Conservation (phyloP, 2,797 vertebrate species). For the Lithobates sylvaticus region DNA sequence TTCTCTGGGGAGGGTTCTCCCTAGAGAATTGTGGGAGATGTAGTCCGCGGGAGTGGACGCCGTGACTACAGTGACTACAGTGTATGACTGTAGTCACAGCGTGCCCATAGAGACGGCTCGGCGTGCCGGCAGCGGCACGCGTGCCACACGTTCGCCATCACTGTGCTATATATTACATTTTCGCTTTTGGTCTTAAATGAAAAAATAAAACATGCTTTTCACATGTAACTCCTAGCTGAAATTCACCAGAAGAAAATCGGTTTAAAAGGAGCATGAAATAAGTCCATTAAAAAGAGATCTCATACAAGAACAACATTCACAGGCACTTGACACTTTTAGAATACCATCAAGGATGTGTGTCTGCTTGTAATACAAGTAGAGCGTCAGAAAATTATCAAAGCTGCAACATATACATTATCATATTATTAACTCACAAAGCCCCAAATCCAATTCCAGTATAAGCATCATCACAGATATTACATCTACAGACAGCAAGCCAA, state of each 20-base stretch:
- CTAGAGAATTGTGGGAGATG: too few relatives aligned
- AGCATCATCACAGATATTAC: neutral
- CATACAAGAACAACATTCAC: neutral
- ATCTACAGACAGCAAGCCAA: neutral
- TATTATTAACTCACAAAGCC: neutral
- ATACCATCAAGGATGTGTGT: neutral
- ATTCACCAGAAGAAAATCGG: too few relatives aligned
- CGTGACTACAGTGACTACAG: too few relatives aligned
- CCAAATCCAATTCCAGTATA: neutral
- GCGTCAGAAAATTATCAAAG: neutral
- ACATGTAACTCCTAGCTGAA: too few relatives aligned
- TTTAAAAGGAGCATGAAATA: too few relatives aligned
- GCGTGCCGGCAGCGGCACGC: too few relatives aligned
- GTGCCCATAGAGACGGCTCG: too few relatives aligned
- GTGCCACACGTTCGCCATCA: too few relatives aligned
- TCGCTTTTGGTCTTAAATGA: neutral
- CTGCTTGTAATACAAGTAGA: neutral
- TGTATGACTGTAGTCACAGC: too few relatives aligned
- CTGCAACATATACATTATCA: neutral
- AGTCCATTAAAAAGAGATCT: neutral
- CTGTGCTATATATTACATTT: neutral
- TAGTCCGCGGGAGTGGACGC: too few relatives aligned
- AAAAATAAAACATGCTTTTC: too few relatives aligned
- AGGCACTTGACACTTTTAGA: slow-evolving; percentile 13
- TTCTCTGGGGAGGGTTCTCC: too few relatives aligned